These are phyloP conservation scores for Heteractis magnifica DNA, from an alignment of 92 coral and sea anemone species.

Conservation along the genomic window DNA sequence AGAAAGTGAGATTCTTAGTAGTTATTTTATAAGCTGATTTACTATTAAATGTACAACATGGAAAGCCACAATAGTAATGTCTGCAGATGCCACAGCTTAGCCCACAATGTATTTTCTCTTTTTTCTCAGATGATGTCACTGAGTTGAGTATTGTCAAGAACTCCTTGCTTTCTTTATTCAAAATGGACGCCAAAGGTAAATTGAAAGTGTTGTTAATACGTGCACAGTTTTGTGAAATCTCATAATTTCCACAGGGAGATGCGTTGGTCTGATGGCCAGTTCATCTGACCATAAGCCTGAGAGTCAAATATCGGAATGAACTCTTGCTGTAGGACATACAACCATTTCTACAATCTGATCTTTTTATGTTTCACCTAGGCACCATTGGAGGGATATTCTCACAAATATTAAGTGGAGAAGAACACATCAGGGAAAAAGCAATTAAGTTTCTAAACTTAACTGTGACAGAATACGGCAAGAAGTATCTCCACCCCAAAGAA, in stretches of 20 bases:
- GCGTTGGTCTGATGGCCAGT: no score
- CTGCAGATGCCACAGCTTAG: not conserved
- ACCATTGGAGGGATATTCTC: conserved; percentile 93
- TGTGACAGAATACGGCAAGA: conserved; percentile 70
- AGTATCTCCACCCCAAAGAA: conserved; percentile 61
- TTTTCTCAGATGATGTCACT: conserved; percentile 62
- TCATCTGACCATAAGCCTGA: no score
- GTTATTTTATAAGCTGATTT: no score
- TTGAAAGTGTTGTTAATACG: not conserved
- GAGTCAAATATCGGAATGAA: no score
- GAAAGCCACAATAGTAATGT: no score
- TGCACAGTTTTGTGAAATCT: not conserved
- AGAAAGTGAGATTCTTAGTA: no score
- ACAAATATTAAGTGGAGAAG: conserved; percentile 91
- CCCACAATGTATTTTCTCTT: not conserved
- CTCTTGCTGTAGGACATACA: no score
- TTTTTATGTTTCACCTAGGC: conserved; percentile 39
- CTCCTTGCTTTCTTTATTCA: conserved; percentile 71
- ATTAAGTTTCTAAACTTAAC: conserved; percentile 71
- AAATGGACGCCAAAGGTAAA: conserved; percentile 92
- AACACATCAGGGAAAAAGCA: conserved; percentile 88
- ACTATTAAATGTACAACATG: no score
- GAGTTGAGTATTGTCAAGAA: conserved; percentile 74
- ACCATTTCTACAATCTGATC: no score
- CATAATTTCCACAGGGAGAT: no score